Base-by-base conservation (phyloP, 2,113 vertebrate genomes). In the Lanius collurio region DNA sequence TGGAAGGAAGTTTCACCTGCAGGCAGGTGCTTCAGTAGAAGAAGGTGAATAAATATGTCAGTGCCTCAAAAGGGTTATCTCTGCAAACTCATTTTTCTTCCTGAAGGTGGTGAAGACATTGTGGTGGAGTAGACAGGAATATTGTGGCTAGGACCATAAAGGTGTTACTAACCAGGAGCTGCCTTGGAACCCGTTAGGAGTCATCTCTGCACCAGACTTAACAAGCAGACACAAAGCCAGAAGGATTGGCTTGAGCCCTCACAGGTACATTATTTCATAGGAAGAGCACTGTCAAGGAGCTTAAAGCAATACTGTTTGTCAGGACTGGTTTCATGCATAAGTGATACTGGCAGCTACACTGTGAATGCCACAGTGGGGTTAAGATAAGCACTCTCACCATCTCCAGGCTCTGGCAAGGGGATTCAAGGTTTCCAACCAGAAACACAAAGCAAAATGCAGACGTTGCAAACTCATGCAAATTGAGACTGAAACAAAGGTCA, bases 401-500 rank as follows among this genome's bases (percentile, higher is more conserved):
- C 42, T 86, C 82, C 37, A 24, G 50, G 63, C 71, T 83, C 76
- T 83, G 83, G 89, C 71, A 94, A 96, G 71, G 89, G 53, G 78
- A 95, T 84, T 96, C 89, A 95, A 95, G 74, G 83, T 91, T 89
- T 94, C 94, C 77, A 73, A 87, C 67, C 33, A 91, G 91, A 76
- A 95, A 69, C 3, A 14, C n/a, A 87, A 83, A 93, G 49, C 64
- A 94, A 96, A 96, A 96, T 92, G 80, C 89, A 95, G 74, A 94
- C 12, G 1, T 86, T 97, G 85, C 80, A 94, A 94, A 89, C 37
- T 91, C 80, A 83, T 90, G 77, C 67, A 95, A 93, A 96, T 85
- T 65, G 81, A 94, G 84, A 94, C 68, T 89, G 95, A 96, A 96
- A 94, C 86, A 96, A 97, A 97, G 94, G 95, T 96, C 93, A 95